These are phyloP conservation scores for Spheniscus mendiculus DNA, from an alignment of 2,113 vertebrate genomes.

Conservation along the genomic window DNA sequence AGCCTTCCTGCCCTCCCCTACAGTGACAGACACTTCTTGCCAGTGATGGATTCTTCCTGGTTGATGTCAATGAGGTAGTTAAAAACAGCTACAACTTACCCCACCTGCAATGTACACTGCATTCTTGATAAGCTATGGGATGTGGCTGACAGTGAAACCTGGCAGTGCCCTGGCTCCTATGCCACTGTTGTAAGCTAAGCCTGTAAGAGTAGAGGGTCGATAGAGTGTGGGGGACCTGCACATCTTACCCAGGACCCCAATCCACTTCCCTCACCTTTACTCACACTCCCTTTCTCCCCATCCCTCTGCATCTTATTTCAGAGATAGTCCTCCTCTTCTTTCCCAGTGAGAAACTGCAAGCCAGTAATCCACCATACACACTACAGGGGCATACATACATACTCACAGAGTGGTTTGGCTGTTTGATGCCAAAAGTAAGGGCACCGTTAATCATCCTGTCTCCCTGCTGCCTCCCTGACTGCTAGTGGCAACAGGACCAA, in stretches of 20 bases:
- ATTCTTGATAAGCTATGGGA: background rate
- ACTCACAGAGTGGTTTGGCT: background rate
- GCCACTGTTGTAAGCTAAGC: background rate
- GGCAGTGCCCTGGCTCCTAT: background rate
- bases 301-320: background rate
- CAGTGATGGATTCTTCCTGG: background rate
- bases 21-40: background rate
- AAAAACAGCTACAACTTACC: background rate
- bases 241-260: background rate
- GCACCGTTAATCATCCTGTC: background rate
- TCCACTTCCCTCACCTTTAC: background rate
- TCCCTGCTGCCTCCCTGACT: background rate
- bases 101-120: background rate
- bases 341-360: background rate
- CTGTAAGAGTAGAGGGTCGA: background rate
- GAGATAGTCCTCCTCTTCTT: background rate
- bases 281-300: background rate
- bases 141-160: background rate
- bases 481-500: background rate
- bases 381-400: rapidly evolving
- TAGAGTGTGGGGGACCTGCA: background rate
- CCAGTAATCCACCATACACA: background rate
- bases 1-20: background rate
- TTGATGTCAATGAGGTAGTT: background rate
- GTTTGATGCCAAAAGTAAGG: background rate